Evolutionary conservation across 2,888 invertebrate species (phyloP).

Genomic region (Drosophila meridionalis): DNA sequence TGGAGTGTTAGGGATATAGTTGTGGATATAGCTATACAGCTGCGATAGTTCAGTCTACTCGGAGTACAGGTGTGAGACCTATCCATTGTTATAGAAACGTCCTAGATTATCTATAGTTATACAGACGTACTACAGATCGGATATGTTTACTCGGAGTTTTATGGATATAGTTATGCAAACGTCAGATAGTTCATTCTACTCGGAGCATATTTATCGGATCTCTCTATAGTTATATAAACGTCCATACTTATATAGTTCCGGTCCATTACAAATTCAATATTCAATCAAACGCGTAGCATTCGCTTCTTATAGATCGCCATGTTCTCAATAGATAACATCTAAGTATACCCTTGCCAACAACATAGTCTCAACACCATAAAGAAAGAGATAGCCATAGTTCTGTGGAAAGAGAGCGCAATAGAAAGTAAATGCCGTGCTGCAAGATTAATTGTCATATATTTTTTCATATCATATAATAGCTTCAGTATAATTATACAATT

Average conservation of each 20-base stretch:
- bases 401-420: slow-evolving; percentile 6
- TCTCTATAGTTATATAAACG: too few relatives aligned
- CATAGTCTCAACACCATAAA: not conserved
- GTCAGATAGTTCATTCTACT: not conserved
- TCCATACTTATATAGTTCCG: too few relatives aligned
- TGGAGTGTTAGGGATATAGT: too few relatives aligned
- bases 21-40: too few relatives aligned
- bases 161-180: not conserved
- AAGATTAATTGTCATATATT: slow-evolving; percentile 60
- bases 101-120: too few relatives aligned
- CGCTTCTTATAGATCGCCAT: not conserved
- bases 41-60: too few relatives aligned
- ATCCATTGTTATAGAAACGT: too few relatives aligned
- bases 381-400: slow-evolving; percentile 2
- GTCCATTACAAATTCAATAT: not conserved
- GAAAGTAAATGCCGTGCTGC: not conserved
- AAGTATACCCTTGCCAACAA: not conserved
- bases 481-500: slow-evolving; percentile 45
- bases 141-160: too few relatives aligned
- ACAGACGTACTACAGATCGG: too few relatives aligned
- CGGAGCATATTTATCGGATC: not conserved
- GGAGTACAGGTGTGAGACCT: too few relatives aligned
- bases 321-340: not conserved
- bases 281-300: not conserved
- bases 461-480: slow-evolving; percentile 41